Percentiles rank a stretch among this genome's conserved stretches.
Conservation (phyloP, 2,113 vertebrate species). For the Strix aluco region DNA sequence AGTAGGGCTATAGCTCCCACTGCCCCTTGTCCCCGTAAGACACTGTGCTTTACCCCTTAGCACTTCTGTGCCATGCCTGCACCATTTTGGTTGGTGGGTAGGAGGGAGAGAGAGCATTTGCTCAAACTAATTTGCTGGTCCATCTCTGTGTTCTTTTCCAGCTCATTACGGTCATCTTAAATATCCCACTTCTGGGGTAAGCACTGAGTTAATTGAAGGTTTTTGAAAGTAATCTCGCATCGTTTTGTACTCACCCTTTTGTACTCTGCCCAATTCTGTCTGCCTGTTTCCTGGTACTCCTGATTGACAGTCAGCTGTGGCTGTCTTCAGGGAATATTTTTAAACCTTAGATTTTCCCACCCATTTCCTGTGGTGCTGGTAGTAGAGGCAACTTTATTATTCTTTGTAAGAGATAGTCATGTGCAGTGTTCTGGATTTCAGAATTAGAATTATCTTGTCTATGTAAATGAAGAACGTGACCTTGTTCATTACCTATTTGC, state of each 20-base stretch:
- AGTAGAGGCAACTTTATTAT: background rate
- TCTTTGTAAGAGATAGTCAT: background rate
- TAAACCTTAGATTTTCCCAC: background rate
- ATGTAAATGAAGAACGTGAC: background rate
- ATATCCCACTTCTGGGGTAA: background rate
- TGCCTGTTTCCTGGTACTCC: background rate
- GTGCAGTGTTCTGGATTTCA: background rate
- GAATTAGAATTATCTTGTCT: background rate
- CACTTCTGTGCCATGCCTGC: background rate
- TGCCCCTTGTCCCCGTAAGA: background rate
- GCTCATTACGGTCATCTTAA: background rate
- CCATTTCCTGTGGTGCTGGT: background rate
- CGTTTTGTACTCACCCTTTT: background rate
- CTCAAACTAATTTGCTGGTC: background rate
- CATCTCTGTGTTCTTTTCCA: background rate
- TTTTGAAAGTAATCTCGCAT: background rate
- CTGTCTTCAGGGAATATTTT: background rate
- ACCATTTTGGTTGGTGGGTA: fast-evolving
- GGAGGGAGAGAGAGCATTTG: background rate
- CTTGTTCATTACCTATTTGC: background rate
- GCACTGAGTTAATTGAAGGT: background rate
- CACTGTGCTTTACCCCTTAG: background rate
- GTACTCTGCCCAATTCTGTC: background rate
- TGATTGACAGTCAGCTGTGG: background rate
- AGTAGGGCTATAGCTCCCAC: background rate